Conservation (phyloP, 2,888 invertebrate species). For the Tribolium freemani region DNA sequence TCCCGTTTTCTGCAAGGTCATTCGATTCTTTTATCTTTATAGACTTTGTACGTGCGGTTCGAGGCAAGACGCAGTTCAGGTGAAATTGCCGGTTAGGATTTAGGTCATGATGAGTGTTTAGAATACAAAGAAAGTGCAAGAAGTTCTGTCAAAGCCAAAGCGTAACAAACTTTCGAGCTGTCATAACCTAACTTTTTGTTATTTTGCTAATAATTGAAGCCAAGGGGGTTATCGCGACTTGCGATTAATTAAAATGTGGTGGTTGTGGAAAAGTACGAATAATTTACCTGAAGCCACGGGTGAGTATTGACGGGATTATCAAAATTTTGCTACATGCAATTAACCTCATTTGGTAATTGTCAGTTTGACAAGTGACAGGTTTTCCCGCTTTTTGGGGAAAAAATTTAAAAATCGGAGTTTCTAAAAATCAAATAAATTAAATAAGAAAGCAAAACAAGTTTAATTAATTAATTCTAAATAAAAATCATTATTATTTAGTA, state of each 20-base stretch:
- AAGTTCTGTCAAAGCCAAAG: conserved; percentile 6
- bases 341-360: conserved; percentile 7
- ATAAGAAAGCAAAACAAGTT: too few species aligned
- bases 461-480: background rate
- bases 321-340: background rate
- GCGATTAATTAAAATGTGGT: conserved; percentile 50
- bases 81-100: background rate
- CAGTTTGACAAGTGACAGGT: background rate
- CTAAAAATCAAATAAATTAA: too few species aligned
- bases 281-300: conserved; percentile 58
- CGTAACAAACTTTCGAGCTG: background rate
- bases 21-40: background rate
- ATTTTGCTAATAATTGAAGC: background rate
- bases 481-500: background rate
- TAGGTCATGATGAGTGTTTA: conserved; percentile 7
- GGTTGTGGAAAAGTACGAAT: conserved; percentile 45
- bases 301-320: conserved; percentile 40
- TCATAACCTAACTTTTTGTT: conserved; percentile 27
- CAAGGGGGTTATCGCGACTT: background rate
- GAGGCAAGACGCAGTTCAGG: background rate
- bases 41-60: background rate
- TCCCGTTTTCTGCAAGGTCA: background rate
- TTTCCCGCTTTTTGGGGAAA: background rate
- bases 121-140: conserved; percentile 12
- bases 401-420: background rate